Evolutionary conservation across 2,797 vertebrate genomes (phyloP).

Genomic region (Apogon talboti): DNA sequence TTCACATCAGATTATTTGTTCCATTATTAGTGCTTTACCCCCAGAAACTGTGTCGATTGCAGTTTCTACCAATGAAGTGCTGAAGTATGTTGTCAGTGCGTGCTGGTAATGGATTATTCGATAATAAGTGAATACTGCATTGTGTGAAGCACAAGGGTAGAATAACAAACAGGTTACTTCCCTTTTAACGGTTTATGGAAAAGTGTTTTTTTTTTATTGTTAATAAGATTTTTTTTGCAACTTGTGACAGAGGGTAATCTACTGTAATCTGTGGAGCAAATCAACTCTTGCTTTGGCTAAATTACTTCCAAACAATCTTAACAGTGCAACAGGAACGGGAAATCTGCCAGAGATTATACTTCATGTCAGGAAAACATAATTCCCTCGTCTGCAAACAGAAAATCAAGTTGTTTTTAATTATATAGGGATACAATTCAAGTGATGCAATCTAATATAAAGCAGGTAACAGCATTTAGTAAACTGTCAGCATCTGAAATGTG

Average conservation of each 20-base stretch:
- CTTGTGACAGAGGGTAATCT: constrained; percentile 19
- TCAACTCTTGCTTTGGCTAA: constrained; percentile 6
- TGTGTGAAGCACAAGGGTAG: constrained; percentile 3
- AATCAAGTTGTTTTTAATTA: background rate
- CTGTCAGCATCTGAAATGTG: background rate
- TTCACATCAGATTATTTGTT: constrained; percentile 67
- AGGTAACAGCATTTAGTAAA: background rate
- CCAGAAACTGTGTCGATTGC: constrained; percentile 15
- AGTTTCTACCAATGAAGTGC: constrained; percentile 6
- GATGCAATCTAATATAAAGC: background rate
- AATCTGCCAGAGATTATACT: constrained; percentile 1
- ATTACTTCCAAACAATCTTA: background rate
- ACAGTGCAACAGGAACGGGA: background rate
- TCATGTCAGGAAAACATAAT: constrained; percentile 14
- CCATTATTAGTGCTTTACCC: constrained; percentile 42
- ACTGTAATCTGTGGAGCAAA: background rate
- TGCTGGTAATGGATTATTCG: constrained; percentile 31
- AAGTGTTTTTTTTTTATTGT: constrained; percentile 25
- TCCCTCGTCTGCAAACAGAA: background rate
- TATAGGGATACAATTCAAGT: background rate
- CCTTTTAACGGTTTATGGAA: constrained; percentile 6
- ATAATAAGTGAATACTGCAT: background rate
- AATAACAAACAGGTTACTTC: constrained; percentile 29
- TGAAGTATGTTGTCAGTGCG: constrained; percentile 15
- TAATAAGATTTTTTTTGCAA: constrained; percentile 15